A percentile compares a stretch with the other conserved stretches of the same genome.
Evolutionary conservation across 2,113 vertebrate genomes (phyloP).

Genomic region (Indicator maculatus): DNA sequence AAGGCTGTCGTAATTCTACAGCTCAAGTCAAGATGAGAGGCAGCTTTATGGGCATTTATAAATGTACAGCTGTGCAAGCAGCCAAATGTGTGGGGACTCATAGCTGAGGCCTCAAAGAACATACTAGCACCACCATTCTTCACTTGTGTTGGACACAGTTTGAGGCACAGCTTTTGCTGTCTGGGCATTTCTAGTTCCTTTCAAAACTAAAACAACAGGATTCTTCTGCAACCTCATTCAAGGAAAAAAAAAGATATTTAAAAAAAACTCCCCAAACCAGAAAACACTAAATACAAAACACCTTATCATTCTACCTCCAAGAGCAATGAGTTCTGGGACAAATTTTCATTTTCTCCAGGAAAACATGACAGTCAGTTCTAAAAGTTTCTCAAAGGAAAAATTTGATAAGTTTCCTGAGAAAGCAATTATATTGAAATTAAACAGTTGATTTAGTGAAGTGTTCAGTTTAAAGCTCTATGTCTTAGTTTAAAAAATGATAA

Average conservation of each 20-base stretch:
- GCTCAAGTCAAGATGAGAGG: slow-evolving; percentile 26
- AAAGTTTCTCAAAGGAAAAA: not conserved
- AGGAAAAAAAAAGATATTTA: not conserved
- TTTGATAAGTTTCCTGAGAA: not conserved
- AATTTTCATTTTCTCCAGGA: not conserved
- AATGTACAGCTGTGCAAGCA: not conserved
- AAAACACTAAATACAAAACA: not conserved
- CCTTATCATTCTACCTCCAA: not conserved
- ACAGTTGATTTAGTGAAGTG: not conserved
- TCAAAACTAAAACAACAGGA: not conserved
- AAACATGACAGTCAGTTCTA: not conserved
- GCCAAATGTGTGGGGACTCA: not conserved
- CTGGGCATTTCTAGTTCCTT: not conserved
- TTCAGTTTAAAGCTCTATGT: not conserved
- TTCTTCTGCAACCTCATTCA: not conserved
- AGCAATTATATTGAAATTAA: not conserved
- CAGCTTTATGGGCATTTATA: slow-evolving; percentile 37
- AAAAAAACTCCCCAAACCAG: too few species aligned
- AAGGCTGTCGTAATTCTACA: slow-evolving; percentile 50
- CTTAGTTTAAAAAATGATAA: not conserved
- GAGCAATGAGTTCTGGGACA: not conserved
- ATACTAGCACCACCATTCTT: accelerated
- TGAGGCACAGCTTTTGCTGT: not conserved
- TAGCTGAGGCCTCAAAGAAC: not conserved
- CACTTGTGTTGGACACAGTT: not conserved